phyloP scores from a whole-genome alignment of 2,888 invertebrate species.

The Lochmaea capreae region DNA sequence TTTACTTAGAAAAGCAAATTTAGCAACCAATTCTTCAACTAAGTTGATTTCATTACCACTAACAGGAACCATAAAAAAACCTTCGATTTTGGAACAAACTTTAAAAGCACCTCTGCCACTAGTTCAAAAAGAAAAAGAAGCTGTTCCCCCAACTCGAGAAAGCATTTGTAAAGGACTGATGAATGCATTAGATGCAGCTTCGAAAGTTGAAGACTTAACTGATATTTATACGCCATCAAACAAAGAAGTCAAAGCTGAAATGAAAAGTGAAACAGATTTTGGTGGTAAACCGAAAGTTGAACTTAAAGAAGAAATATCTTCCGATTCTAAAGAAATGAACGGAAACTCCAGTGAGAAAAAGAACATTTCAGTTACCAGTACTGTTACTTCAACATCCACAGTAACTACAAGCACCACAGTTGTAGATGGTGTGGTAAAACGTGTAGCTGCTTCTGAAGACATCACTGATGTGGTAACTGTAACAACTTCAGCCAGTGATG shows the following conservation, averaged over 20 bases:
- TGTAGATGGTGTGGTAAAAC: conserved; percentile 68
- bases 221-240: conserved; percentile 58
- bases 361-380: conserved; percentile 57
- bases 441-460: conserved; percentile 64
- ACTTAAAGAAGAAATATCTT: too few species aligned
- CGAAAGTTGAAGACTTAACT: conserved; percentile 68
- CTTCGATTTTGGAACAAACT: conserved; percentile 79
- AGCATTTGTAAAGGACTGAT: conserved; percentile 73
- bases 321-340: too few species aligned
- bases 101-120: conserved; percentile 69
- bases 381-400: conserved; percentile 62
- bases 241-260: conserved; percentile 44
- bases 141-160: conserved; percentile 63
- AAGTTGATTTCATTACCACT: conserved; percentile 61
- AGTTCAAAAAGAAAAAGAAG: conserved; percentile 46
- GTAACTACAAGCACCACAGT: conserved; percentile 64
- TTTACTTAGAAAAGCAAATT: conserved; percentile 74
- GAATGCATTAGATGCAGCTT: conserved; percentile 72
- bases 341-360: conserved; percentile 59
- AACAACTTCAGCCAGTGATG: conserved; percentile 54
- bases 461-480: conserved; percentile 63
- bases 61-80: conserved; percentile 65
- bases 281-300: too few species aligned
- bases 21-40: conserved; percentile 68
- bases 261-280: conserved; percentile 47